A percentile compares a stretch with the other conserved stretches of the same genome.
Evolutionary conservation across 2,113 vertebrate genomes (phyloP).

Genomic region (Illadopsis cleaveri): DNA sequence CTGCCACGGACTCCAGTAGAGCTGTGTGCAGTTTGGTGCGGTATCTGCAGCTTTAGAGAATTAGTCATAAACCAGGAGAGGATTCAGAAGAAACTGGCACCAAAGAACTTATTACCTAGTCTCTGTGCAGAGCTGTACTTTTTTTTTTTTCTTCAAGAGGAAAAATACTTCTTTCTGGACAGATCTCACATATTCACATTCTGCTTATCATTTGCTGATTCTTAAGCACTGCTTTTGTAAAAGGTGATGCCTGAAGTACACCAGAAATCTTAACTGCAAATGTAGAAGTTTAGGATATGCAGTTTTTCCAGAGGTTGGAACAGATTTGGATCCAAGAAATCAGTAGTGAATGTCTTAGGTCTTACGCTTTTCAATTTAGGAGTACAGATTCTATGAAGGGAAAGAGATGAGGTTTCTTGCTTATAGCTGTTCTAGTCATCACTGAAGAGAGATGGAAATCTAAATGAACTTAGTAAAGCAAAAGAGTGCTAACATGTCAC

Average conservation of each 20-base stretch:
- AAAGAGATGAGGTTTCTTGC: not conserved
- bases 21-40: not conserved
- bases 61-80: not conserved
- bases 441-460: not conserved
- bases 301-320: not conserved
- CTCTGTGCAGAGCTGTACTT: not conserved
- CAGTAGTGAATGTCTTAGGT: rapidly evolving
- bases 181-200: not conserved
- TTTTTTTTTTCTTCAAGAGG: not conserved
- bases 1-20: not conserved
- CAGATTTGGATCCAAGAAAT: not conserved
- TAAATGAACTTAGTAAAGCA: not conserved
- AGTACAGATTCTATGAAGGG: not conserved
- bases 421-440: not conserved
- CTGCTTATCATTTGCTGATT: not conserved
- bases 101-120: not conserved
- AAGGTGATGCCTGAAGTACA: not conserved
- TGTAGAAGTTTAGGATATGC: not conserved
- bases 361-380: not conserved
- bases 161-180: not conserved
- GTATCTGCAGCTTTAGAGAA: not conserved
- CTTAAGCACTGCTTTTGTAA: not conserved
- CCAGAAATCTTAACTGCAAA: not conserved
- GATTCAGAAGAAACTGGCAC: not conserved
- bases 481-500: not conserved